A percentile compares a stretch with the other conserved stretches of the same genome.
These are phyloP conservation scores for Monarcha castaneiventris DNA, from an alignment of 2,113 vertebrate genomes.

Conservation along the genomic window DNA sequence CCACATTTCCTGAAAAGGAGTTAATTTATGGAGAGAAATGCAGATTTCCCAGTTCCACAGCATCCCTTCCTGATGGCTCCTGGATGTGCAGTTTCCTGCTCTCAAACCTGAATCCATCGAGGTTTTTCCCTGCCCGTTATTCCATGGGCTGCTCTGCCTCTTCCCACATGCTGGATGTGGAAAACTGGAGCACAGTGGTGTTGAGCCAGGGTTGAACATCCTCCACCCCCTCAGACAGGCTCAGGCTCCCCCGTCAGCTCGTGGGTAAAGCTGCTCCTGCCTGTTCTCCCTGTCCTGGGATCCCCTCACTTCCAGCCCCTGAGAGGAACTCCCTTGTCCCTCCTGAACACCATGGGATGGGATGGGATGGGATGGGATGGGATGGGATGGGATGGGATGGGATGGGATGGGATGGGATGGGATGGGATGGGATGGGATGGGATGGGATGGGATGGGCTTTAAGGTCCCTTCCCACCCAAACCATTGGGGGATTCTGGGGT, in stretches of 20 bases:
- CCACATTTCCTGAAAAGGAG: neutral
- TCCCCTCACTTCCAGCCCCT: neutral
- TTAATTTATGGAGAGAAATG: neutral
- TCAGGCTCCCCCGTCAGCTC: neutral
- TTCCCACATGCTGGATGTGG: rapidly evolving
- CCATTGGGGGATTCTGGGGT: rapidly evolving
- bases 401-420: neutral
- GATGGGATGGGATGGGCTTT: too few species aligned
- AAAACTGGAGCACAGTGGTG: rapidly evolving
- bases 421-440: too few species aligned
- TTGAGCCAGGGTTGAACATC: rapidly evolving
- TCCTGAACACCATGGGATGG: neutral
- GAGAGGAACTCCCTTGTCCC: neutral
- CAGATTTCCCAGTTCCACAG: neutral
- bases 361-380: neutral
- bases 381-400: neutral
- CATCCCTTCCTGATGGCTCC: neutral
- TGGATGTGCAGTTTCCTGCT: neutral
- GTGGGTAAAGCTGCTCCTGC: neutral
- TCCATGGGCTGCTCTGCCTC: neutral
- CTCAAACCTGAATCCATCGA: rapidly evolving
- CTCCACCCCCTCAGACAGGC: neutral
- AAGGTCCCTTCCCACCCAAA: neutral
- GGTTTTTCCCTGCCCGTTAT: neutral
- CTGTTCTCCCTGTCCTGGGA: neutral